Evolutionary conservation across 1,140 invertebrate species (phyloP).

Genomic region (Stegodyphus mimosarum): DNA sequence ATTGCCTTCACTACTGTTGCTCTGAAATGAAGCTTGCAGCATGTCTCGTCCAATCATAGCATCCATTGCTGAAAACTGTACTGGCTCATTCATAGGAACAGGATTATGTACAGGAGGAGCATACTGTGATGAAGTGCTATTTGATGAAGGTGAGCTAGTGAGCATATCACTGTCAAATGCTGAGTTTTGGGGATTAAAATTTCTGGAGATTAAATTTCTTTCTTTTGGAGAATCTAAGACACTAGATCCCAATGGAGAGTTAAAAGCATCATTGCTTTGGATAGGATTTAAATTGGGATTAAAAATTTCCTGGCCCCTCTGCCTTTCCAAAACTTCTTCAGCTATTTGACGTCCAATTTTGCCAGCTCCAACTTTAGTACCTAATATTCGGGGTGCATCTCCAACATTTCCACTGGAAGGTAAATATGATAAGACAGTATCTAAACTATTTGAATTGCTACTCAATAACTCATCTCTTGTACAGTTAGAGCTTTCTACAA

Average conservation of each 20-base stretch:
- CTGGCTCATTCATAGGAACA: slow-evolving; percentile 14
- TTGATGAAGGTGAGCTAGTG: slow-evolving; percentile 34
- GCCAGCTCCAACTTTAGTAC: slow-evolving; percentile 66
- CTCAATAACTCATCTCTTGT: slow-evolving; percentile 32
- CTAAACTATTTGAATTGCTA: slow-evolving; percentile 60
- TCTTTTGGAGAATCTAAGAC: slow-evolving; percentile 15
- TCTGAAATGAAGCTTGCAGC: slow-evolving; percentile 58
- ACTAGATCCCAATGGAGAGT: neutral
- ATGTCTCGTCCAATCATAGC: slow-evolving; percentile 52
- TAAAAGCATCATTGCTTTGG: neutral
- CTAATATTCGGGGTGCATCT: slow-evolving; percentile 24
- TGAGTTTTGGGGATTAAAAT: neutral
- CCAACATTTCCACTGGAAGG: slow-evolving; percentile 38
- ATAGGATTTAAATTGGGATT: neutral
- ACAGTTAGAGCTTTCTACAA: slow-evolving; percentile 55
- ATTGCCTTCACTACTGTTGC: slow-evolving; percentile 76
- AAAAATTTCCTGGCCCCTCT: slow-evolving; percentile 22
- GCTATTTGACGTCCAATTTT: slow-evolving; percentile 68
- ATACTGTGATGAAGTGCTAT: slow-evolving; percentile 37
- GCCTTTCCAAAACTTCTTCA: slow-evolving; percentile 66
- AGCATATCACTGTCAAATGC: slow-evolving; percentile 34
- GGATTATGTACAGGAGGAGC: slow-evolving; percentile 25
- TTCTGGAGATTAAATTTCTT: slow-evolving; percentile 1
- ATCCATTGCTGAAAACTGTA: slow-evolving; percentile 33
- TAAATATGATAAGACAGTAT: slow-evolving; percentile 48